A percentile compares a stretch with the other conserved stretches of the same genome.
phyloP scores from a whole-genome alignment of 1,140 invertebrate species.

The Drosophila neocordata region DNA sequence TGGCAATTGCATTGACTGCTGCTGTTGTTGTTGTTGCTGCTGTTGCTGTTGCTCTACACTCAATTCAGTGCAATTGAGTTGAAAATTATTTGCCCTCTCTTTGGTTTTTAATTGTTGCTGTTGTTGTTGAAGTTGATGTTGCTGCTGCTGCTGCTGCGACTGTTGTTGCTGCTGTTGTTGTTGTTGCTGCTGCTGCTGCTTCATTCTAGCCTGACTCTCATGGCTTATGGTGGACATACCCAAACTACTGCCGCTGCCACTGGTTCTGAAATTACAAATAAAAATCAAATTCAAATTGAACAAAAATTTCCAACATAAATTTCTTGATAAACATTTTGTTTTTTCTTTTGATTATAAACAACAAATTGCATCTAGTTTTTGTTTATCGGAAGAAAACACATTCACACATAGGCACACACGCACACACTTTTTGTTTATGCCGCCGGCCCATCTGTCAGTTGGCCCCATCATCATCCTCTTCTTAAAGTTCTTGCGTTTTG shows the following conservation, averaged over 20 bases:
- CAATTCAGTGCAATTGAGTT: slow-evolving; percentile 53
- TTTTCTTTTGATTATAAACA: slow-evolving; percentile 57
- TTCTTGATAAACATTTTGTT: slow-evolving; percentile 30
- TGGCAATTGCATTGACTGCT: slow-evolving; percentile 48
- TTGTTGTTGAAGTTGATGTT: slow-evolving; percentile 42
- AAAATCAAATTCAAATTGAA: slow-evolving; percentile 13
- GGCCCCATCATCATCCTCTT: slow-evolving; percentile 54
- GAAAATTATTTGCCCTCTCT: slow-evolving; percentile 46
- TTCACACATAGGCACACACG: neutral
- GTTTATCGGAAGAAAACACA: slow-evolving; percentile 17
- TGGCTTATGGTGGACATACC: slow-evolving; percentile 80
- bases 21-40: slow-evolving; percentile 37
- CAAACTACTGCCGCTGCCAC: slow-evolving; percentile 46
- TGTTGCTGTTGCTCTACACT: slow-evolving; percentile 58
- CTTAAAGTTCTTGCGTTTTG: slow-evolving; percentile 61
- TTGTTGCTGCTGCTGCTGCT: slow-evolving; percentile 72
- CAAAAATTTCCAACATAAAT: neutral
- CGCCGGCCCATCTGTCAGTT: slow-evolving; percentile 72
- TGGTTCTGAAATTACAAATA: slow-evolving; percentile 53
- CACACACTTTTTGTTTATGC: slow-evolving; percentile 57
- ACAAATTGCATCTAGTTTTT: slow-evolving; percentile 26
- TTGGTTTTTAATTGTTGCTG: slow-evolving; percentile 50
- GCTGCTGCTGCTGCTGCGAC: slow-evolving; percentile 54
- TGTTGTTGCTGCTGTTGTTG: slow-evolving; percentile 65
- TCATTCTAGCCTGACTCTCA: slow-evolving; percentile 78